A percentile compares a stretch with the other conserved stretches of the same genome.
Conservation (phyloP, 2,113 vertebrate genomes). For the Tringa solitaria region DNA sequence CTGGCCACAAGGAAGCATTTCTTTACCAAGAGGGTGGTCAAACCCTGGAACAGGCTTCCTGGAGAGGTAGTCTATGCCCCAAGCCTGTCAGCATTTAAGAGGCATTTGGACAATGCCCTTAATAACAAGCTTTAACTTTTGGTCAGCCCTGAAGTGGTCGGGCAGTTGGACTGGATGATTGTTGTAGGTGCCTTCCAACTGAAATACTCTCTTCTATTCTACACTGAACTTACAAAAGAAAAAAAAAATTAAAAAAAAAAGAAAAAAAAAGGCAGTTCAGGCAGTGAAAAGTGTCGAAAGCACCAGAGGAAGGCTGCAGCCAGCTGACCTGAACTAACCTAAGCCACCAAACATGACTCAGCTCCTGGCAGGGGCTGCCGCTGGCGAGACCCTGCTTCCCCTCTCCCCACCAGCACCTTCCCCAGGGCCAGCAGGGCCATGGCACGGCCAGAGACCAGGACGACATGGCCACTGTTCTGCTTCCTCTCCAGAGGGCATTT, state of each 20-base stretch:
- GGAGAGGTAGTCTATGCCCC: not conserved
- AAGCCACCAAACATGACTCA: not conserved
- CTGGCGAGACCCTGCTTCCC: not conserved
- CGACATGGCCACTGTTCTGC: fast-evolving
- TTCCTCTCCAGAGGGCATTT: fast-evolving
- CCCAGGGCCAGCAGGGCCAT: fast-evolving
- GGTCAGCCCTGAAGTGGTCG: not conserved
- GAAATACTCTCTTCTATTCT: not conserved
- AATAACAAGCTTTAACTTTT: not conserved
- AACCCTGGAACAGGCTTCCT: not conserved
- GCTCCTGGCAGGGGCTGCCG: not conserved
- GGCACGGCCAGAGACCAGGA: not conserved
- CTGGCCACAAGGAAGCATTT: not conserved
- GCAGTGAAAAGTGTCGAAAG: not conserved
- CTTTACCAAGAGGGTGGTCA: not conserved
- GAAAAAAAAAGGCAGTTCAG: not conserved
- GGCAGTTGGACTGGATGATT: not conserved
- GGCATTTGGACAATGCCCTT: not conserved
- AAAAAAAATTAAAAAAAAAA: fast-evolving
- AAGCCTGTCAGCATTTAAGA: not conserved
- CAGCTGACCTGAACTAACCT: not conserved
- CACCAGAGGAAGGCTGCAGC: not conserved
- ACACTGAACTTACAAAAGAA: not conserved
- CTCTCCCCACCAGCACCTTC: not conserved
- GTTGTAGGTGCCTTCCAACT: not conserved